These are phyloP conservation scores for Cyphomyrus plagiostoma DNA, from an alignment of 2,113 vertebrate genomes.

Conservation along the genomic window DNA sequence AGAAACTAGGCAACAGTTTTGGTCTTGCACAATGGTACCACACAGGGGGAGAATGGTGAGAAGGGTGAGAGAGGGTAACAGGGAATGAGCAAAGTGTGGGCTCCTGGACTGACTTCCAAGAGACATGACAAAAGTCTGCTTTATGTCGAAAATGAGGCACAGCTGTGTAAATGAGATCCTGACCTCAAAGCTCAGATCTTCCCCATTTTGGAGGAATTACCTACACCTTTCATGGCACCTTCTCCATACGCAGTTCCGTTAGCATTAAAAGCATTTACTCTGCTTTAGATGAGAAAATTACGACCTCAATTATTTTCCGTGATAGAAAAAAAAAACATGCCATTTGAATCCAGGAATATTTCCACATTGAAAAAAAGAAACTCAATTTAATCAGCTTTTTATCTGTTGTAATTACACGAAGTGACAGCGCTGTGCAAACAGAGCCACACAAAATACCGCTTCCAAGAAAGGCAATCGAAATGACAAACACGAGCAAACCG, in stretches of 20 bases:
- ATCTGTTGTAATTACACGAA: neutral
- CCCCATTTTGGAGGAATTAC: neutral
- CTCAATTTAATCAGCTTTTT: neutral
- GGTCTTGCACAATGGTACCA: neutral
- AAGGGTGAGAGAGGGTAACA: neutral
- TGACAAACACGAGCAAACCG: neutral
- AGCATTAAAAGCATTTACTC: neutral
- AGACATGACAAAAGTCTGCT: neutral
- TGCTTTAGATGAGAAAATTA: neutral
- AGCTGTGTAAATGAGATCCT: neutral
- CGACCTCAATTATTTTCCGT: neutral
- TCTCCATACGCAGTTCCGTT: neutral
- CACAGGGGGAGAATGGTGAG: neutral
- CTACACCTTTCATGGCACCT: neutral
- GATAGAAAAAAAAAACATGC: slow-evolving; percentile 6
- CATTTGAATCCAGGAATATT: neutral
- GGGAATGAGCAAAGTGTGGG: neutral
- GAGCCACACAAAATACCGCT: neutral
- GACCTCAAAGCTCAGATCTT: neutral
- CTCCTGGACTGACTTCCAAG: neutral
- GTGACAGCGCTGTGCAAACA: neutral
- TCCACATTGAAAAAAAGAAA: neutral
- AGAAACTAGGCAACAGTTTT: neutral
- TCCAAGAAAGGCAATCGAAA: neutral
- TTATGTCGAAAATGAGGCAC: neutral